Percentiles rank a stretch among this genome's conserved stretches.
These are phyloP conservation scores for Asbolus verrucosus DNA, from an alignment of 1,140 invertebrate species.

Conservation along the genomic window DNA sequence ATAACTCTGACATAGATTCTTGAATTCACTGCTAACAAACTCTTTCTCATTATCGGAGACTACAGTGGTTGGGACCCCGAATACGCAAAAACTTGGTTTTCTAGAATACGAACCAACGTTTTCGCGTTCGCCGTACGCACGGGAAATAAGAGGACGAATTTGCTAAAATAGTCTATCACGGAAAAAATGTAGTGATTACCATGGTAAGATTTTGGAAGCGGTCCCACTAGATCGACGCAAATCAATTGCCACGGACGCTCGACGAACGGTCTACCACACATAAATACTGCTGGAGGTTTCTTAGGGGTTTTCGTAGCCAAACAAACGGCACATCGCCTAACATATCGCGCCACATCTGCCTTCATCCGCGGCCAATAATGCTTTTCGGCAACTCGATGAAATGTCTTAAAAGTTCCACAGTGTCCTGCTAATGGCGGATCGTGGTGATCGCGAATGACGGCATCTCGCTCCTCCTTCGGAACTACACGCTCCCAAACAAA, in stretches of 20 bases:
- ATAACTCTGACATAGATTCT: background rate
- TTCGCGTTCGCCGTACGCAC: background rate
- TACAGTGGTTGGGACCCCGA: background rate
- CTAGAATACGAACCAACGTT: background rate
- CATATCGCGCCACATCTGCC: background rate
- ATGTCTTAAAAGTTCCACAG: conserved; percentile 8
- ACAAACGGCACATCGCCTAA: background rate
- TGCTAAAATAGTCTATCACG: conserved; percentile 51
- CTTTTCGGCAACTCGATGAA: background rate
- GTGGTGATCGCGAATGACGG: conserved; percentile 41
- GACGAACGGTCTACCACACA: background rate
- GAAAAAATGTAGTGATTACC: conserved; percentile 60
- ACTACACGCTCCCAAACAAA: conserved; percentile 51
- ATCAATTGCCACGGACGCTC: conserved; percentile 15
- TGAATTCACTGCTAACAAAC: background rate
- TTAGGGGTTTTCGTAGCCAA: background rate
- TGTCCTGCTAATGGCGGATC: background rate
- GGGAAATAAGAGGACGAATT: conserved; percentile 44
- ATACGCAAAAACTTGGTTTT: conserved; percentile 15
- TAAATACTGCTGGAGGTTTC: background rate
- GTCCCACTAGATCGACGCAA: conserved; percentile 61
- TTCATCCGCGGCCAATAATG: conserved; percentile 39
- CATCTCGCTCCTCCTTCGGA: conserved; percentile 32
- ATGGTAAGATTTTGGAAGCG: conserved; percentile 48
- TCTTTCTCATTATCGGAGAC: conserved; percentile 8